Conservation (phyloP, 2,113 vertebrate genomes). For the Pygathrix nemaeus region DNA sequence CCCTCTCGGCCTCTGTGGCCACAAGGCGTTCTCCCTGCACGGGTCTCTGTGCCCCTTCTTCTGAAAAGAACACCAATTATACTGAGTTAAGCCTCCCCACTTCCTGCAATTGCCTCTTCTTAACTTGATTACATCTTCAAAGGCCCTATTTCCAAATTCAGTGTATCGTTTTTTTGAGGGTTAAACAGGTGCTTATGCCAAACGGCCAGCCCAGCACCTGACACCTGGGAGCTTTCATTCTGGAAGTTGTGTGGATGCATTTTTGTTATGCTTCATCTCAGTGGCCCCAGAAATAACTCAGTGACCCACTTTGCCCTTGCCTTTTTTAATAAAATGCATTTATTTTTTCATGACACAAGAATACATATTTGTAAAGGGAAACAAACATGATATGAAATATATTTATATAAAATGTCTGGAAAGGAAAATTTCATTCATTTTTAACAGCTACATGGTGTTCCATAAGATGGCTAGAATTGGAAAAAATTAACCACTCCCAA, state of each 20-base stretch:
- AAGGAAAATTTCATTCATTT: neutral
- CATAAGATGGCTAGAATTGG: neutral
- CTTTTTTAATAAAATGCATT: neutral
- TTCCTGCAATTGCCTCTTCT: neutral
- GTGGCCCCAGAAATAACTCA: neutral
- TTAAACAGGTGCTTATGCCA: neutral
- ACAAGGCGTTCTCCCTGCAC: accelerated
- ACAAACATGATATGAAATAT: neutral
- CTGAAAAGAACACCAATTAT: neutral
- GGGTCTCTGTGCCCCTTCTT: neutral
- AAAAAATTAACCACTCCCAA: neutral
- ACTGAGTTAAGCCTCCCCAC: neutral
- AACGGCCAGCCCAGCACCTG: accelerated
- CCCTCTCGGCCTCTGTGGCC: neutral
- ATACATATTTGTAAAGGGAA: neutral
- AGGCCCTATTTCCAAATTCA: neutral
- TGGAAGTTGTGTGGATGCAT: neutral
- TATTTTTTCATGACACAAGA: neutral
- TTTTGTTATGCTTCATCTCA: neutral
- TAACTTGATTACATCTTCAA: neutral
- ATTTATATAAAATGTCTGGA: neutral
- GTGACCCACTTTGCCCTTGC: neutral
- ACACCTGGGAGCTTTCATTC: neutral
- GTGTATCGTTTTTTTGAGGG: neutral
- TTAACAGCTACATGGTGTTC: accelerated